Evolutionary conservation across 2,888 invertebrate genomes (phyloP).

Genomic region (Cryptophagus acutangulus): DNA sequence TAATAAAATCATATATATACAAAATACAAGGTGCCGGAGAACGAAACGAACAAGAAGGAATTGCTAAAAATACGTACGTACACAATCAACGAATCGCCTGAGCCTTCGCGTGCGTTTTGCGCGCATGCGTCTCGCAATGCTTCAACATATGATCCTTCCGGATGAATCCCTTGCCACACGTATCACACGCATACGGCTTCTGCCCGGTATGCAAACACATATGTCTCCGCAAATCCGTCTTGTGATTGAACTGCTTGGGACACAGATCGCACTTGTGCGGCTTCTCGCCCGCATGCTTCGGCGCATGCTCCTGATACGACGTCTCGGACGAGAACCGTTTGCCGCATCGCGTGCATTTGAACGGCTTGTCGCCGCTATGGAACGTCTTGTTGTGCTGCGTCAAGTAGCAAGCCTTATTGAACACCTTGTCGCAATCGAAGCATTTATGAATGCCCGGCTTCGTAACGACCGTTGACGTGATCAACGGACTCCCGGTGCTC

Average conservation of each 20-base stretch:
- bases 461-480: constrained; percentile 37
- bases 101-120: constrained; percentile 46
- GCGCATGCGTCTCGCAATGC: constrained; percentile 75
- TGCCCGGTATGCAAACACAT: constrained; percentile 82
- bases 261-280: constrained; percentile 81
- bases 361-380: constrained; percentile 81
- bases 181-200: constrained; percentile 76
- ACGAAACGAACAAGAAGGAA: constrained; percentile 28
- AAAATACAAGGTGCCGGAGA: constrained; percentile 32
- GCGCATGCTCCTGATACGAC: constrained; percentile 67
- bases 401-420: constrained; percentile 81
- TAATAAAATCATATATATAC: constrained; percentile 11
- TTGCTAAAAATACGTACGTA: constrained; percentile 23
- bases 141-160: constrained; percentile 89
- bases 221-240: constrained; percentile 82
- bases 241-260: constrained; percentile 86
- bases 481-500: constrained; percentile 35
- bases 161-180: constrained; percentile 83
- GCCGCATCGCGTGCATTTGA: constrained; percentile 79
- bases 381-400: constrained; percentile 89
- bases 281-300: constrained; percentile 76
- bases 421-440: constrained; percentile 76
- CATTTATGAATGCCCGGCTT: constrained; percentile 57
- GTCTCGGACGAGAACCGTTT: constrained; percentile 73
- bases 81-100: constrained; percentile 1